Evolutionary conservation across 2,113 vertebrate species (phyloP).

Genomic region (Ammodramus savannarum): DNA sequence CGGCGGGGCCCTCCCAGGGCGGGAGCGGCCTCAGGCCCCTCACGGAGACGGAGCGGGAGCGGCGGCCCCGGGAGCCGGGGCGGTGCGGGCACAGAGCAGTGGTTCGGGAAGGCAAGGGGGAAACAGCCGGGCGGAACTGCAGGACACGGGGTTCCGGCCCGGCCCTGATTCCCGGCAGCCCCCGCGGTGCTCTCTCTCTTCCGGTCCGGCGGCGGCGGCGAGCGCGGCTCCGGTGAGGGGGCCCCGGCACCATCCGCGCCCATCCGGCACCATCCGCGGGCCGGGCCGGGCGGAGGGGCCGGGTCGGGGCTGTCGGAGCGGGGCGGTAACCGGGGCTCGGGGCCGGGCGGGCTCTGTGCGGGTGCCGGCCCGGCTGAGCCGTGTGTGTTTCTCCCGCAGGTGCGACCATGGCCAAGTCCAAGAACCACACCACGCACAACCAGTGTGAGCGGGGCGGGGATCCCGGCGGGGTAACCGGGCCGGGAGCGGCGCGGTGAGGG

Average conservation of each 20-base stretch:
- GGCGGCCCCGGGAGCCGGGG: no score
- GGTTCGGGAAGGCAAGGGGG: accelerated
- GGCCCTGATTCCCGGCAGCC: background rate
- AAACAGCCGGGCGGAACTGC: background rate
- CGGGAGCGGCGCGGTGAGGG: background rate
- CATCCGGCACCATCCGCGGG: no score
- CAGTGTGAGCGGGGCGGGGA: constrained; percentile 82
- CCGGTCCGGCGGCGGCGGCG: background rate
- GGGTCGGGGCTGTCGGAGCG: background rate
- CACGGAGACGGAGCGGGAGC: background rate
- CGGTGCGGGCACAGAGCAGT: no score
- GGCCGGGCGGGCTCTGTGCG: background rate
- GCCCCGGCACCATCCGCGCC: background rate
- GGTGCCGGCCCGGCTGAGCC: background rate
- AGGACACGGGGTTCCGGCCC: background rate
- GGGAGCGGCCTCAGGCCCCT: background rate
- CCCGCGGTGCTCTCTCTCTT: background rate
- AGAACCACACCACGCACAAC: constrained; percentile 98
- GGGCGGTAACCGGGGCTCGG: background rate
- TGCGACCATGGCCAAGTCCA: constrained; percentile 92
- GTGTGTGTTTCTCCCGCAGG: constrained; percentile 29
- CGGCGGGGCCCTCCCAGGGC: background rate
- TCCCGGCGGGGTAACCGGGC: background rate
- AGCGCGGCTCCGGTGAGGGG: background rate
- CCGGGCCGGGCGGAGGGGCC: background rate